These are phyloP conservation scores for Linnaemya vulpina DNA, from an alignment of 2,888 invertebrate genomes.

Conservation along the genomic window DNA sequence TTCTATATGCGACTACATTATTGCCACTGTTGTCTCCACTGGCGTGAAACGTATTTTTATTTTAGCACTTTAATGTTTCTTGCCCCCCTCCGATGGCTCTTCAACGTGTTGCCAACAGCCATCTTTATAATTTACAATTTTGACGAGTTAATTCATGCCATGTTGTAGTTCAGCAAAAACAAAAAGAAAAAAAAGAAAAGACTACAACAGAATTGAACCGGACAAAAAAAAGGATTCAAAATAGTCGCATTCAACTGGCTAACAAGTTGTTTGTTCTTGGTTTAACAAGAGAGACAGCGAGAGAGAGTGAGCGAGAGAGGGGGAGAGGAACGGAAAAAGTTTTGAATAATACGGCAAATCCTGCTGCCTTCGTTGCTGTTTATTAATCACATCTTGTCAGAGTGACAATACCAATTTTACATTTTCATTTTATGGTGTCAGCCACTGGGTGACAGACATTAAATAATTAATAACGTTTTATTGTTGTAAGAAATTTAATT, in stretches of 20 bases:
- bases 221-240: slow-evolving; percentile 7
- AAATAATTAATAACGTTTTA: slow-evolving; percentile 81
- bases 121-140: slow-evolving; percentile 70
- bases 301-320: background rate
- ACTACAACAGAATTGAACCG: slow-evolving; percentile 10
- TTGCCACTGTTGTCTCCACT: slow-evolving; percentile 56
- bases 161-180: slow-evolving; percentile 31
- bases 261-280: slow-evolving; percentile 70
- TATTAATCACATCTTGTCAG: slow-evolving; percentile 72
- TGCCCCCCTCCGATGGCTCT: slow-evolving; percentile 4
- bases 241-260: slow-evolving; percentile 60
- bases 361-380: slow-evolving; percentile 54
- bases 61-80: slow-evolving; percentile 68
- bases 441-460: slow-evolving; percentile 83
- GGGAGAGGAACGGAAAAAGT: slow-evolving; percentile 8
- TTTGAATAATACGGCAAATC: slow-evolving; percentile 27
- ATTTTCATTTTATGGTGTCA: slow-evolving; percentile 78
- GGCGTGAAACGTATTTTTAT: slow-evolving; percentile 68
- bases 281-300: slow-evolving; percentile 13
- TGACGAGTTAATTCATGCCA: slow-evolving; percentile 72
- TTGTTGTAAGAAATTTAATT: slow-evolving; percentile 72
- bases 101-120: slow-evolving; percentile 62
- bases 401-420: slow-evolving; percentile 81
- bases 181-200: background rate
- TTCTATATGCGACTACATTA: background rate